Evolutionary conservation across 2,888 invertebrate species (phyloP), one percentile per base, ranked within the genome.

Genomic region (Atethmia centrago): DNA sequence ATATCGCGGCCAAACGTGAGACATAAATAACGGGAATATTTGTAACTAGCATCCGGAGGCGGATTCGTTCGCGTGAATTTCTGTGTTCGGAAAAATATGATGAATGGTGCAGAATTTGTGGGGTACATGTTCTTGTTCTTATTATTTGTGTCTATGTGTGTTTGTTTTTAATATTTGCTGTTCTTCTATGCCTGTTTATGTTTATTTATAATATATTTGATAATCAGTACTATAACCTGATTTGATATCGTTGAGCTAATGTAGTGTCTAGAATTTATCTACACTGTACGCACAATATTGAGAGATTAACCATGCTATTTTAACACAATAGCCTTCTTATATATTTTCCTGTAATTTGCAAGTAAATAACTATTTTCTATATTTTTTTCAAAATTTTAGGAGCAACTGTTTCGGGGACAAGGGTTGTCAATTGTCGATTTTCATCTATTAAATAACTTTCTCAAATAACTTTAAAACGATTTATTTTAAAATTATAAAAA

Each of bases 11-110:
- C 86, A 87, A 91, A 90, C 92, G 91, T 86, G 90, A 87, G 83
- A 86, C 90, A 93, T 94, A 91, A 94, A 94, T 94, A 91, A 91
- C 89, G 85, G 70, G 75, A 77, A 83, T 85, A 84, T 86, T 84
- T 86, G 74, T 79, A 67, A 83, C 80, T 75, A 77, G 76, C 66
- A 59, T 76, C 77, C 40, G 71, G 71, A 77, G 81, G 59, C 63
- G 56, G 69, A 66, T 81, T 64, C 58, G 69, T 59, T 75, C 56
- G 62, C 75, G 69, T 68, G 75, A 83, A 75, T 74, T 78, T 78
- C 65, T 75, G 68, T 64, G 47, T 77, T 77, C 76, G 71, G 71
- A 80, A 82, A 82, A 80, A 83, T 70, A 82, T 79, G 81, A 82
- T 79, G 66, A 63, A 91, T 87, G 89, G 84, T 70, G 79, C 88